Percentiles rank a stretch among this genome's conserved stretches.
Evolutionary conservation across 1,140 invertebrate genomes (phyloP).

Genomic region (Drosophila pachea): DNA sequence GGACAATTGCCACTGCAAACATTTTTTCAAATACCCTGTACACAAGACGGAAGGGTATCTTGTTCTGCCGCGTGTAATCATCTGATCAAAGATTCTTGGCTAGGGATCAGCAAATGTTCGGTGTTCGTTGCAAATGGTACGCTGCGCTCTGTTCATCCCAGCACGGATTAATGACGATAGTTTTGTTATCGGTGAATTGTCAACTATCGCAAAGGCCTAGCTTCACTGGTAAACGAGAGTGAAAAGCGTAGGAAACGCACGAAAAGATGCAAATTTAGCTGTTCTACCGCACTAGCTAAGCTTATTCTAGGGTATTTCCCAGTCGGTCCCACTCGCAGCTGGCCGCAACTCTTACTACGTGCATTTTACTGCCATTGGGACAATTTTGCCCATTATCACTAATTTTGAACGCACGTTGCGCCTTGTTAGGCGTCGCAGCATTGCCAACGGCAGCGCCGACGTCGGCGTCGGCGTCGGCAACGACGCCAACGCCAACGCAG

Average conservation of each 20-base stretch:
- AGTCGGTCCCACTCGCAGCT: background rate
- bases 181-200: too few relatives aligned
- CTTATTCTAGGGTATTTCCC: background rate
- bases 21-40: slow-evolving; percentile 21
- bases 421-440: slow-evolving; percentile 62
- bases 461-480: slow-evolving; percentile 8
- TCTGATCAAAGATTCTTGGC: too few relatives aligned
- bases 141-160: too few relatives aligned
- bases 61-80: too few relatives aligned
- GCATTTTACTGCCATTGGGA: slow-evolving; percentile 61
- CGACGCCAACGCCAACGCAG: slow-evolving; percentile 26
- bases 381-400: slow-evolving; percentile 76
- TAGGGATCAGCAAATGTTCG: too few relatives aligned
- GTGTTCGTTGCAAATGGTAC: too few relatives aligned
- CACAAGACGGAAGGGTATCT: background rate
- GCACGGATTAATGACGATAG: too few relatives aligned
- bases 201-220: too few relatives aligned
- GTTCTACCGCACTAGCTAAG: too few relatives aligned
- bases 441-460: slow-evolving; percentile 12
- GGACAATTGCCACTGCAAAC: slow-evolving; percentile 26
- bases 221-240: too few relatives aligned
- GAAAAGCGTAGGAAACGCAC: too few relatives aligned
- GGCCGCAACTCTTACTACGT: slow-evolving; percentile 1
- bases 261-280: too few relatives aligned
- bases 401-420: slow-evolving; percentile 64